Evolutionary conservation across 2,113 vertebrate species (phyloP).

Genomic region (Circaetus gallicus): DNA sequence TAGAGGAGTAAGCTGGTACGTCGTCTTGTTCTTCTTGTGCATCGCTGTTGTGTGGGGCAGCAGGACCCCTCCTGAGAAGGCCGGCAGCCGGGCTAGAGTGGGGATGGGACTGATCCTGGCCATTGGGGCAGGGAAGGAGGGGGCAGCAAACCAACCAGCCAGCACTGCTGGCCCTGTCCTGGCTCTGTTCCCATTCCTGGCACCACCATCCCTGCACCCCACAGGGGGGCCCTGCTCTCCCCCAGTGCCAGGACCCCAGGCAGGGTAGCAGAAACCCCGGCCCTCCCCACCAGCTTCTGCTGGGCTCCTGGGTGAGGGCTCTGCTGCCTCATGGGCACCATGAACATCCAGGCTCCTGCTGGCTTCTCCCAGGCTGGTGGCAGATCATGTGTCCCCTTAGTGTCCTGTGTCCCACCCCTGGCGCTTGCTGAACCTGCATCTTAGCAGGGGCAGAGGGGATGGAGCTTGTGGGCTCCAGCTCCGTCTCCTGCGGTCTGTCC

Average conservation of each 20-base stretch:
- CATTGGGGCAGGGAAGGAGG: background rate
- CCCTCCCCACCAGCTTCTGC: background rate
- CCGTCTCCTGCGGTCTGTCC: background rate
- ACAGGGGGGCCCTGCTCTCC: background rate
- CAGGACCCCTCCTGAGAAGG: background rate
- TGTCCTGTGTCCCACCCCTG: background rate
- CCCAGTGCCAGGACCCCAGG: background rate
- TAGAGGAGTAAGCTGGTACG: slow-evolving; percentile 93
- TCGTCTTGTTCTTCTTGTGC: slow-evolving; percentile 60
- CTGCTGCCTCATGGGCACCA: background rate
- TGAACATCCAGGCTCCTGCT: background rate
- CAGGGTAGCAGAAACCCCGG: background rate
- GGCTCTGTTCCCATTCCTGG: background rate
- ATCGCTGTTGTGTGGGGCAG: background rate
- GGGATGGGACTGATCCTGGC: background rate
- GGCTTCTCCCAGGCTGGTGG: background rate
- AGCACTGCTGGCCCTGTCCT: background rate
- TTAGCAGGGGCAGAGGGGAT: too few species aligned
- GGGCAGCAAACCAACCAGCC: background rate
- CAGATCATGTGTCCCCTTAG: background rate
- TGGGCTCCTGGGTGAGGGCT: background rate
- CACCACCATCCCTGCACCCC: background rate
- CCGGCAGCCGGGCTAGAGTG: rapidly evolving
- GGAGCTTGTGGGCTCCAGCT: background rate
- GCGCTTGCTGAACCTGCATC: background rate